A percentile compares a stretch with the other conserved stretches of the same genome.
These are phyloP conservation scores for Orchestia grillus DNA, from an alignment of 1,140 invertebrate species.

Conservation along the genomic window DNA sequence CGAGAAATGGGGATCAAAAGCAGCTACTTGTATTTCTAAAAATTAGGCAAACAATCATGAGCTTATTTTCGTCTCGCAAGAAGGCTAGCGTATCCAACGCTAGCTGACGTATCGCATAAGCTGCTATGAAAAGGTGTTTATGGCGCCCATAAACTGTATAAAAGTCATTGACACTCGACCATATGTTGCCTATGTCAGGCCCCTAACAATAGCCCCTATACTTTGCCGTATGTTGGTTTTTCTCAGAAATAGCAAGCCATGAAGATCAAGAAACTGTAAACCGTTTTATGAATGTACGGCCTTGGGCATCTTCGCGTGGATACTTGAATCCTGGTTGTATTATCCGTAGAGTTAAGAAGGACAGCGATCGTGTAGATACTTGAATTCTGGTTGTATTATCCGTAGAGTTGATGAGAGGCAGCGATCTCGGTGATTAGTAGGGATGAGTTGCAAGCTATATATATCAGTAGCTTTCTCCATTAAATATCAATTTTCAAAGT, in stretches of 20 bases:
- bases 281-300: neutral
- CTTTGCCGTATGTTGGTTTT: neutral
- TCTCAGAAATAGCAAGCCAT: neutral
- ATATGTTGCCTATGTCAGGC: neutral
- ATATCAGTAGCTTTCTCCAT: too few relatives aligned
- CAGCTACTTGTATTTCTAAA: neutral
- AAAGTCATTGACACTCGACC: neutral
- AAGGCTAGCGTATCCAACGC: neutral
- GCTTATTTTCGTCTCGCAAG: neutral
- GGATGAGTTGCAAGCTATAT: too few relatives aligned
- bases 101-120: neutral
- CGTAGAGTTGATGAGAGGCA: too few relatives aligned
- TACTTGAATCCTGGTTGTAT: neutral
- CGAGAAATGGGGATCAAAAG: neutral
- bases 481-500: too few relatives aligned
- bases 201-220: conserved; percentile 15
- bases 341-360: neutral
- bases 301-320: neutral
- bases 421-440: too few relatives aligned
- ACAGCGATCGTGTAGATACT: too few relatives aligned
- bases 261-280: conserved; percentile 8
- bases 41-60: neutral
- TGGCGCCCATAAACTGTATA: neutral
- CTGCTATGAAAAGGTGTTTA: conserved; percentile 27
- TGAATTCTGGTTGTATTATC: neutral